These are phyloP conservation scores for Perithous albicinctus DNA, from an alignment of 2,888 invertebrate species.

Conservation along the genomic window DNA sequence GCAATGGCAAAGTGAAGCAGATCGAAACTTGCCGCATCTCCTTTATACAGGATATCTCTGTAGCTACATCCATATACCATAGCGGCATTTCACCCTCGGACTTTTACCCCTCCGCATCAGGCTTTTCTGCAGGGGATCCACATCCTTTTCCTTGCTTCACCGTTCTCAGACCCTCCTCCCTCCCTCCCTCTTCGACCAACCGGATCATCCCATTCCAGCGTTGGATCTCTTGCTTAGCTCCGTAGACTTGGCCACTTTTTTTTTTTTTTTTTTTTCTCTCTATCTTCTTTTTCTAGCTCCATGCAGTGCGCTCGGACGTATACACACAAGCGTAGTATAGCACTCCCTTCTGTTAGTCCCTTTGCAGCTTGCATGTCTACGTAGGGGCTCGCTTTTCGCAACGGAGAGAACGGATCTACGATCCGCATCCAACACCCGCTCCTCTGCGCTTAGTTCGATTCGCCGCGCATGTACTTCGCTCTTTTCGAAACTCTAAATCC, in stretches of 20 bases:
- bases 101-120: conserved; percentile 43
- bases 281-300: conserved; percentile 44
- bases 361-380: conserved; percentile 49
- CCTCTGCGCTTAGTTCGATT: conserved; percentile 77
- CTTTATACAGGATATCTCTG: conserved; percentile 3
- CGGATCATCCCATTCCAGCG: conserved; percentile 37
- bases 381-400: conserved; percentile 44
- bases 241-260: conserved; percentile 5
- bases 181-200: conserved; percentile 41
- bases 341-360: conserved; percentile 15
- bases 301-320: neutral
- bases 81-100: conserved; percentile 46
- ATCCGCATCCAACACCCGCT: conserved; percentile 61
- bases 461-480: conserved; percentile 41
- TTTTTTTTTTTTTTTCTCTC: no score
- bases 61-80: neutral
- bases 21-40: conserved; percentile 40
- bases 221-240: conserved; percentile 41
- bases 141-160: conserved; percentile 72
- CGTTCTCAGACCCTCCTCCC: no score
- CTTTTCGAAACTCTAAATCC: conserved; percentile 3
- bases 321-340: neutral
- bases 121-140: conserved; percentile 68
- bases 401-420: conserved; percentile 56
- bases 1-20: conserved; percentile 39